Evolutionary conservation across 2,113 vertebrate genomes (phyloP).

Genomic region (Leucosticte australis): DNA sequence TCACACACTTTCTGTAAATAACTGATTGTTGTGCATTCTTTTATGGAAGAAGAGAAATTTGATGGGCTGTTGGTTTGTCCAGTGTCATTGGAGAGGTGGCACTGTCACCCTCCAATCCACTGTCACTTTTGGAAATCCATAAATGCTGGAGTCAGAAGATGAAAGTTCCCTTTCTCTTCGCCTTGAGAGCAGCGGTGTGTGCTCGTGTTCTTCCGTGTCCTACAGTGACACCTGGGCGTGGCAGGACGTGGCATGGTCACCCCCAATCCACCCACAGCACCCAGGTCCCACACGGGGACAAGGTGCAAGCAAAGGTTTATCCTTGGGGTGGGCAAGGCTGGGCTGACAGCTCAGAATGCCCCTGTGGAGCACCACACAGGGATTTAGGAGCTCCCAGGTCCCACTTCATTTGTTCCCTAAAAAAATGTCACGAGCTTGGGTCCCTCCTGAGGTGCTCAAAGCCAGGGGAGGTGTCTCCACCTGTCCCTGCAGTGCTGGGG

Average conservation of each 20-base stretch:
- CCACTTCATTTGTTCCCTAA: not conserved
- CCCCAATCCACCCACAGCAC: not conserved
- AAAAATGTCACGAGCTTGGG: not conserved
- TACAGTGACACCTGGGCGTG: not conserved
- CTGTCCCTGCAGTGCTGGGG: not conserved
- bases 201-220: no score
- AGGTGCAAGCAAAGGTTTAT: not conserved
- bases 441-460: not conserved
- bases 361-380: fast-evolving
- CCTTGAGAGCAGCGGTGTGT: no score
- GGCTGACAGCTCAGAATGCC: not conserved
- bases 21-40: no score
- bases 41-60: no score
- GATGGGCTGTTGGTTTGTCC: no score
- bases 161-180: no score
- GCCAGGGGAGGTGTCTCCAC: not conserved
- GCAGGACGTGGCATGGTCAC: fast-evolving
- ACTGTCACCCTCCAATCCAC: no score
- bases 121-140: no score
- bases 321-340: not conserved
- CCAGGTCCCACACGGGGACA: fast-evolving
- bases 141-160: no score
- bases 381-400: not conserved
- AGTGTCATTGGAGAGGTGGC: no score
- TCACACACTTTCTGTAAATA: no score